A percentile compares a stretch with the other conserved stretches of the same genome.
phyloP scores from a whole-genome alignment of 2,113 vertebrate genomes.

The Camelus dromedarius region DNA sequence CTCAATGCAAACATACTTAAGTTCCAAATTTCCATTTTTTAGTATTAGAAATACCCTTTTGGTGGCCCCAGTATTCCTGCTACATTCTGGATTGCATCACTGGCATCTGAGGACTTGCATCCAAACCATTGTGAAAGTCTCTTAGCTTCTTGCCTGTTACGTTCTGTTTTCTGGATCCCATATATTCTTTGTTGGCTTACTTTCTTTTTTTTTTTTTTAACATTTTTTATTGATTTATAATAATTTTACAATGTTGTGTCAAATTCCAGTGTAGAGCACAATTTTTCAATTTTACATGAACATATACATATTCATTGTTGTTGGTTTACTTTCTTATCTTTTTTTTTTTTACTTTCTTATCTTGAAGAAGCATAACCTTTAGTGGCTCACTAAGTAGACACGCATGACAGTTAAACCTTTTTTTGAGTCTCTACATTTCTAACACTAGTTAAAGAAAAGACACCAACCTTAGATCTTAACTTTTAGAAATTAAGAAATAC shows the following conservation, averaged over 20 bases:
- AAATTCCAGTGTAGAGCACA: no score
- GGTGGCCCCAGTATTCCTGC: neutral
- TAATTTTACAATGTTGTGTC: no score
- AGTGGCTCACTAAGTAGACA: neutral
- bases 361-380: neutral
- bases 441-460: neutral
- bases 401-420: neutral
- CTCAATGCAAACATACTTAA: neutral
- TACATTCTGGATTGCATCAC: rapidly evolving
- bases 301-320: no score
- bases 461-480: neutral
- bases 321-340: no score
- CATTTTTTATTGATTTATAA: no score
- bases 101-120: neutral
- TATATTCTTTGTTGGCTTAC: neutral
- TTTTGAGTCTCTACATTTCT: neutral
- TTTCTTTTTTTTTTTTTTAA: neutral
- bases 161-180: neutral
- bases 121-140: no score
- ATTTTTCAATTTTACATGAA: no score
- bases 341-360: neutral
- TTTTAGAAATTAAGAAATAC: neutral
- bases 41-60: neutral
- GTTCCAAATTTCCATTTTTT: neutral
- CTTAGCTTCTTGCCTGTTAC: neutral